Evolutionary conservation across 2,113 vertebrate genomes (phyloP).

Genomic region (Empidonax alnorum): DNA sequence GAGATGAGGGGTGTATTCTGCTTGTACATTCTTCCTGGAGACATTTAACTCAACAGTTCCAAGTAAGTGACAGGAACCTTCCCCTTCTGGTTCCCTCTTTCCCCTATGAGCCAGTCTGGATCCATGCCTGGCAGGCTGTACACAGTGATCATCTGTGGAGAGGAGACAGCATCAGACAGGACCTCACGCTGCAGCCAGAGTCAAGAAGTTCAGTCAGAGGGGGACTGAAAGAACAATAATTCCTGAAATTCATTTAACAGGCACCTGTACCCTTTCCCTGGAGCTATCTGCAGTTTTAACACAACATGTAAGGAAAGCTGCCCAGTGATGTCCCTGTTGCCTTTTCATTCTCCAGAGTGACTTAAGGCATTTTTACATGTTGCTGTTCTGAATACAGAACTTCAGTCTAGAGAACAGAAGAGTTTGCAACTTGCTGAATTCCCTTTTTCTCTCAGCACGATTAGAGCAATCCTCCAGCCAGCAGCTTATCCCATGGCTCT

Average conservation of each 20-base stretch:
- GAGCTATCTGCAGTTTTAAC: background rate
- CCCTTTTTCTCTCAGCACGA: background rate
- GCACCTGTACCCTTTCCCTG: background rate
- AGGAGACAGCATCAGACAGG: background rate
- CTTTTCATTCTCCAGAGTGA: background rate
- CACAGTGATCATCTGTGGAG: slow-evolving; percentile 90
- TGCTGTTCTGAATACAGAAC: background rate
- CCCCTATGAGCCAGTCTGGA: slow-evolving; percentile 95
- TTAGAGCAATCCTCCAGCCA: background rate
- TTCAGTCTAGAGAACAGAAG: background rate
- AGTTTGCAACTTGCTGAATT: background rate
- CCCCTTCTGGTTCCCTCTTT: slow-evolving; percentile 92
- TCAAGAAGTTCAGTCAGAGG: background rate
- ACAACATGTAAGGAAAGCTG: background rate
- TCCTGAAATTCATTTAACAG: background rate
- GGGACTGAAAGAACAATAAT: background rate
- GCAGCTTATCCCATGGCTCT: background rate
- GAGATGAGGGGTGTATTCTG: slow-evolving; percentile 37
- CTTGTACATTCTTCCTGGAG: slow-evolving; percentile 12
- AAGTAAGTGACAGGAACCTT: slow-evolving; percentile 97
- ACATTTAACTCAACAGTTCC: slow-evolving; percentile 91
- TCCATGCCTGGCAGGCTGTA: slow-evolving; percentile 97
- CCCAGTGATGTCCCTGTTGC: background rate
- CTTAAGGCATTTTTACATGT: background rate
- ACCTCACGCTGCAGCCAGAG: background rate